phyloP scores from a whole-genome alignment of 2,113 vertebrate species.

The Phyllopteryx taeniolatus region DNA sequence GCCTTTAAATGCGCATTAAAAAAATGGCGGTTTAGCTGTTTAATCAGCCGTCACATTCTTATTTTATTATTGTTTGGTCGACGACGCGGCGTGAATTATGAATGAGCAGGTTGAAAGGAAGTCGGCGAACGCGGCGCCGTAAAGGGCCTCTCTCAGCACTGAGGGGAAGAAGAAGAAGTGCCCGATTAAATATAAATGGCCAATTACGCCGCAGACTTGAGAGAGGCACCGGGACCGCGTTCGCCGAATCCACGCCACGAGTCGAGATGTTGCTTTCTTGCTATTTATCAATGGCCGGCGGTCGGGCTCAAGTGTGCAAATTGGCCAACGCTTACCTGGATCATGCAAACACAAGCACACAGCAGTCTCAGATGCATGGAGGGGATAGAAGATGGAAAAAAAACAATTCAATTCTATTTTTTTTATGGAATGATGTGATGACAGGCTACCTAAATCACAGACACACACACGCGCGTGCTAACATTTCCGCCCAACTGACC shows the following conservation, averaged over 20 bases:
- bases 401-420: constrained; percentile 52
- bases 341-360: constrained; percentile 43
- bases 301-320: constrained; percentile 8
- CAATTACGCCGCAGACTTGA: constrained; percentile 68
- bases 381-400: constrained; percentile 18
- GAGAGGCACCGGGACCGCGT: constrained; percentile 62
- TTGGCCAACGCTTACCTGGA: constrained; percentile 58
- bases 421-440: constrained; percentile 3
- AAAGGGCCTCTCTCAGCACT: constrained; percentile 72
- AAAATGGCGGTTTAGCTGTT: constrained; percentile 72
- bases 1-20: constrained; percentile 73
- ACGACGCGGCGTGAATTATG: constrained; percentile 74
- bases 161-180: constrained; percentile 53
- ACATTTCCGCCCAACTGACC: background rate
- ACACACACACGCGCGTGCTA: too few relatives aligned
- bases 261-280: constrained; percentile 61
- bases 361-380: constrained; percentile 16
- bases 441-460: background rate
- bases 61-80: constrained; percentile 77
- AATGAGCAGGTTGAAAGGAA: constrained; percentile 72
- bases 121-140: constrained; percentile 50
- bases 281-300: constrained; percentile 44
- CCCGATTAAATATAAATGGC: constrained; percentile 78
- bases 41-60: constrained; percentile 76
- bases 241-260: constrained; percentile 57